Evolutionary conservation across 2,888 invertebrate genomes (phyloP).

Genomic region (Callyntrura sp.): DNA sequence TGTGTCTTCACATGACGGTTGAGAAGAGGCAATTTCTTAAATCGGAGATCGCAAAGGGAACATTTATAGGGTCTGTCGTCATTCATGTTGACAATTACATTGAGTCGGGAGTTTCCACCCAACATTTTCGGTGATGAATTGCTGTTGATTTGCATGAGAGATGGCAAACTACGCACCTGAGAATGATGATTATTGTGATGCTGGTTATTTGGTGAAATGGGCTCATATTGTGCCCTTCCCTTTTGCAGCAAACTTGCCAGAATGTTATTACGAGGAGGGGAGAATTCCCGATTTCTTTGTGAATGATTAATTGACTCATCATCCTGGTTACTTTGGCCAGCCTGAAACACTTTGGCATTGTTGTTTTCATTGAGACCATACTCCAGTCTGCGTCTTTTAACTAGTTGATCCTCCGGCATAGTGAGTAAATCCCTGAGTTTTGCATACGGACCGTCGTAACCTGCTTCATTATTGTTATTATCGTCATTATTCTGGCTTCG

Average conservation of each 20-base stretch:
- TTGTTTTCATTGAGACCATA: constrained; percentile 54
- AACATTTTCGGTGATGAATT: background rate
- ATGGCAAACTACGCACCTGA: constrained; percentile 26
- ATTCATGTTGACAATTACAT: constrained; percentile 60
- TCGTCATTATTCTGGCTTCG: constrained; percentile 54
- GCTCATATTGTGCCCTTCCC: constrained; percentile 66
- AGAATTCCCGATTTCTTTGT: constrained; percentile 54
- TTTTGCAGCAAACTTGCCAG: constrained; percentile 73
- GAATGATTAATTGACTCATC: constrained; percentile 5
- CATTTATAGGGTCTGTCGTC: constrained; percentile 76
- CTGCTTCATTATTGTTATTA: constrained; percentile 66
- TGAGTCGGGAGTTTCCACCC: constrained; percentile 46
- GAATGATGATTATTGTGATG: background rate
- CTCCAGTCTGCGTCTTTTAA: constrained; percentile 70
- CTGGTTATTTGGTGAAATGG: constrained; percentile 28
- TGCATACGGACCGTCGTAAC: constrained; percentile 56
- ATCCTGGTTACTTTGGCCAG: constrained; percentile 13
- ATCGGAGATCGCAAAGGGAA: constrained; percentile 78
- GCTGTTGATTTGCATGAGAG: constrained; percentile 54
- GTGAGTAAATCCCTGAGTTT: constrained; percentile 74
- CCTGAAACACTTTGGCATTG: constrained; percentile 23
- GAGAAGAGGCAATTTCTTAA: constrained; percentile 75
- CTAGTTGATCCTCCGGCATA: constrained; percentile 73
- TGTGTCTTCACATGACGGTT: constrained; percentile 77
- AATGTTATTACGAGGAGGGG: constrained; percentile 75